phyloP scores from a whole-genome alignment of 2,113 vertebrate species.

The Prolemur simus region DNA sequence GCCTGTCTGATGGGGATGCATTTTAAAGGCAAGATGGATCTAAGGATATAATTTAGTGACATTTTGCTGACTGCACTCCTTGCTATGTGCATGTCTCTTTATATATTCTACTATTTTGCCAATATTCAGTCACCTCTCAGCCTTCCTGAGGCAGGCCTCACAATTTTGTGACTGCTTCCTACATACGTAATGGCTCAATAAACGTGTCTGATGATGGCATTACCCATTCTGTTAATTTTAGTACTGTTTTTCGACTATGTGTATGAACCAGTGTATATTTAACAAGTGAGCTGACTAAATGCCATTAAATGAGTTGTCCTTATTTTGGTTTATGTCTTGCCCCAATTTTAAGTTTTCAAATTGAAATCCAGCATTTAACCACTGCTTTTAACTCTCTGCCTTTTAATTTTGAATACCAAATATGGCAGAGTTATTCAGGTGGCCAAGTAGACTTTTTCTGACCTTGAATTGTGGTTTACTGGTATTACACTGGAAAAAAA shows the following conservation, averaged over 20 bases:
- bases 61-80: constrained; percentile 34
- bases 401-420: constrained; percentile 72
- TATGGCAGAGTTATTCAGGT: constrained; percentile 47
- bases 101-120: neutral
- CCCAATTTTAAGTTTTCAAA: constrained; percentile 54
- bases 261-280: constrained; percentile 40
- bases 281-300: constrained; percentile 34
- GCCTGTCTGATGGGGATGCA: neutral
- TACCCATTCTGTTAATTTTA: neutral
- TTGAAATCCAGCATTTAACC: constrained; percentile 60
- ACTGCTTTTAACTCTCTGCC: constrained; percentile 63
- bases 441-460: constrained; percentile 59
- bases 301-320: constrained; percentile 47
- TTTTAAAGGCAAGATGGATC: constrained; percentile 17
- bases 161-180: neutral
- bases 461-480: constrained; percentile 68
- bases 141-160: neutral
- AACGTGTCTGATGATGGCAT: neutral
- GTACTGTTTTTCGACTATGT: neutral
- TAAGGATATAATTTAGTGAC: constrained; percentile 54
- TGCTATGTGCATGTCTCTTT: neutral
- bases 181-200: neutral
- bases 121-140: neutral
- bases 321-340: constrained; percentile 53
- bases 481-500: neutral